Percentiles rank a stretch among this genome's conserved stretches.
Evolutionary conservation across 2,888 invertebrate species (phyloP).

Genomic region (Cryptus armator): DNA sequence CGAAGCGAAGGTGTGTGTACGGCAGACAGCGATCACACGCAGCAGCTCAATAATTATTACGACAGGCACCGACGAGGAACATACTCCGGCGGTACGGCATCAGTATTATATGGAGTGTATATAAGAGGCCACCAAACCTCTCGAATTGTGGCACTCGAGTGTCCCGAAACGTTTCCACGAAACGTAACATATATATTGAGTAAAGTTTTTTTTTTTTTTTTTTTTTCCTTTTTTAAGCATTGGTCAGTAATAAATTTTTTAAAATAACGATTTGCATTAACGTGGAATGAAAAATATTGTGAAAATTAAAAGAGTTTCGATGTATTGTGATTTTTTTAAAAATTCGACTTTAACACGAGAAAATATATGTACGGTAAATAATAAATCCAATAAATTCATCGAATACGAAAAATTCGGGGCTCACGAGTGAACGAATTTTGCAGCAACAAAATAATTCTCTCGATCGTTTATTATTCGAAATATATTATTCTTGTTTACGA

Average conservation of each 20-base stretch:
- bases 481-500: too few species aligned
- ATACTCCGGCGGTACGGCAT: constrained; percentile 37
- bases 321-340: neutral
- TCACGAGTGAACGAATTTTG: too few species aligned
- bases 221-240: neutral
- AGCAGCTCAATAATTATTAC: constrained; percentile 67
- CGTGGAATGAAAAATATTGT: neutral
- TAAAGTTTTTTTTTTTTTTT: neutral
- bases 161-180: constrained; percentile 41
- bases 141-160: constrained; percentile 31
- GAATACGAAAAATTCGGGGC: too few species aligned
- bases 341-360: neutral
- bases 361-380: neutral
- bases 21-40: constrained; percentile 63
- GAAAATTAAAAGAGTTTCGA: neutral
- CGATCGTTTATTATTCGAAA: too few species aligned
- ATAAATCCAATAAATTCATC: too few species aligned
- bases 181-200: neutral
- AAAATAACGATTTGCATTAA: neutral
- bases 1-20: constrained; percentile 60
- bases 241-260: neutral
- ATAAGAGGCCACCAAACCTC: constrained; percentile 13
- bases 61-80: constrained; percentile 58
- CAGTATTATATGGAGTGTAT: constrained; percentile 42
- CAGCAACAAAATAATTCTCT: too few species aligned